A percentile compares a stretch with the other conserved stretches of the same genome.
Evolutionary conservation across 2,797 vertebrate genomes (phyloP).

Genomic region (Simalia tracyae): DNA sequence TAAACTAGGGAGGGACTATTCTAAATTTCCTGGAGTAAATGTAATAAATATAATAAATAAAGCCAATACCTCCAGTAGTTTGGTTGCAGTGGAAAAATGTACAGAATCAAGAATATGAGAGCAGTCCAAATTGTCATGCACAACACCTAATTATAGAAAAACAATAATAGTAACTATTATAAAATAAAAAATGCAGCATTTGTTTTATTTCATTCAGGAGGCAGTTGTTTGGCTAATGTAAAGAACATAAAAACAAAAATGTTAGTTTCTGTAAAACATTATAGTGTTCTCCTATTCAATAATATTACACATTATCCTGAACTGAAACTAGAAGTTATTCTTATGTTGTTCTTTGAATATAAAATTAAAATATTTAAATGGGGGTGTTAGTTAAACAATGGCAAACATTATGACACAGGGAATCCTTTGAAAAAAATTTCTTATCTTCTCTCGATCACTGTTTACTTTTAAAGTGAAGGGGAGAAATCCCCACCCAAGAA

Average conservation of each 20-base stretch:
- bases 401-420: not conserved
- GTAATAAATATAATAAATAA: not conserved
- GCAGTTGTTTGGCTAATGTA: not conserved
- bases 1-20: not conserved
- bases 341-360: not conserved
- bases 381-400: not conserved
- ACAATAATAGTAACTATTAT: slow-evolving; percentile 15
- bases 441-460: not conserved
- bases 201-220: not conserved
- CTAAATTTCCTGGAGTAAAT: not conserved
- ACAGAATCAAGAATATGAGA: slow-evolving; percentile 79
- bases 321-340: not conserved
- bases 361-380: not conserved
- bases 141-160: slow-evolving; percentile 76
- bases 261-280: not conserved
- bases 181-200: not conserved
- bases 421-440: not conserved
- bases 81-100: slow-evolving; percentile 78
- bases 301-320: not conserved
- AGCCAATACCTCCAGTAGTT: slow-evolving; percentile 85
- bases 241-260: not conserved
- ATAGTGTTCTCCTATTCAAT: not conserved
- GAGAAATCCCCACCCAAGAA: not conserved
- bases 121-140: slow-evolving; percentile 86
- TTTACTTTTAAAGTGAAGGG: not conserved